These are phyloP conservation scores for Corythaixoides concolor DNA, from an alignment of 2,113 vertebrate species.

Conservation along the genomic window DNA sequence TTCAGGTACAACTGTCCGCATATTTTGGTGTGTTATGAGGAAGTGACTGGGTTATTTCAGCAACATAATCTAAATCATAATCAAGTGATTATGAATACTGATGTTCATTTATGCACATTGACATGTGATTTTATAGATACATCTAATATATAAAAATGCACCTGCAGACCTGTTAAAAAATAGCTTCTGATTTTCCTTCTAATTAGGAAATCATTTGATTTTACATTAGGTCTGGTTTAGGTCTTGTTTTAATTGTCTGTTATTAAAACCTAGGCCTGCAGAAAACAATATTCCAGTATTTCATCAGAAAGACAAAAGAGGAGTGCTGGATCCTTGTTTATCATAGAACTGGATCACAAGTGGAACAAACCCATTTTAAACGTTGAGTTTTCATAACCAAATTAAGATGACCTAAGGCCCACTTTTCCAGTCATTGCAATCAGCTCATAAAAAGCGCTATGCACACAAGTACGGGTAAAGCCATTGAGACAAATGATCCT, in stretches of 20 bases:
- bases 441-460: not conserved
- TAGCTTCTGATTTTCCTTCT: not conserved
- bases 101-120: not conserved
- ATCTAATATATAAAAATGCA: not conserved
- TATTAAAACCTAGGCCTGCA: not conserved
- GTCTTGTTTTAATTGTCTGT: not conserved
- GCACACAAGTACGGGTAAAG: not conserved
- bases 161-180: not conserved
- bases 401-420: not conserved
- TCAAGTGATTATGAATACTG: not conserved
- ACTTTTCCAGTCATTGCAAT: not conserved
- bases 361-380: not conserved
- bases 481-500: not conserved
- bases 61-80: not conserved
- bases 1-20: not conserved
- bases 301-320: not conserved
- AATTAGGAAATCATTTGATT: not conserved
- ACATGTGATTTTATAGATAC: not conserved
- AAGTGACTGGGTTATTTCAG: not conserved
- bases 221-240: not conserved
- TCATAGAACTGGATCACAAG: not conserved
- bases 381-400: fast-evolving
- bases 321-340: not conserved
- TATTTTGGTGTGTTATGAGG: not conserved
- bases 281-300: not conserved